A percentile compares a stretch with the other conserved stretches of the same genome.
phyloP scores from a whole-genome alignment of 2,797 vertebrate species.

The Bufotes viridis region DNA sequence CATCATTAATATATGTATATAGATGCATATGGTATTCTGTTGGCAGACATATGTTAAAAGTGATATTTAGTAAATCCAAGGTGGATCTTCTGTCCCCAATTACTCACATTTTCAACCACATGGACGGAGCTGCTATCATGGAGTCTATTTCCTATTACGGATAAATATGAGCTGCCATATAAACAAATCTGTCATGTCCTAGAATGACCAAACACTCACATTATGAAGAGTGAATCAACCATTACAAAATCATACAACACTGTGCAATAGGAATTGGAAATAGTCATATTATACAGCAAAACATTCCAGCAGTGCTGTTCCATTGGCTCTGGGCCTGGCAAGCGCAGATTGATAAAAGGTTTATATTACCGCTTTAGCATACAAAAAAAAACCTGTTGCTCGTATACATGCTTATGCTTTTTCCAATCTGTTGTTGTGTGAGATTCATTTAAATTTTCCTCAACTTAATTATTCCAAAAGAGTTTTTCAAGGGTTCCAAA shows the following conservation, averaged over 20 bases:
- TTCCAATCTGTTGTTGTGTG: slow-evolving; percentile 52
- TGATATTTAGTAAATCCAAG: not conserved
- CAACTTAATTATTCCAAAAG: slow-evolving; percentile 41
- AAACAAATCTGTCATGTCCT: slow-evolving; percentile 52
- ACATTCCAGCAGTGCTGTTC: slow-evolving; percentile 57
- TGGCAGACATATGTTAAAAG: not conserved
- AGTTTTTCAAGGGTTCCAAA: slow-evolving; percentile 35
- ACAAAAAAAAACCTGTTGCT: slow-evolving; percentile 56
- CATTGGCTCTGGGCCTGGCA: slow-evolving; percentile 53
- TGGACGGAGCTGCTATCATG: not conserved
- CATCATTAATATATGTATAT: not conserved
- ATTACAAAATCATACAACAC: slow-evolving; percentile 43
- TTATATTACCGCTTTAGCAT: slow-evolving; percentile 54
- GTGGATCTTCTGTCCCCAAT: not conserved
- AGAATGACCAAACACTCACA: slow-evolving; percentile 49
- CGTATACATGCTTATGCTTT: slow-evolving; percentile 56
- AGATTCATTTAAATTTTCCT: slow-evolving; percentile 41
- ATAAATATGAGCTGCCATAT: slow-evolving; percentile 45
- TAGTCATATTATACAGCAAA: slow-evolving; percentile 51
- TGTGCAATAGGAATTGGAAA: slow-evolving; percentile 51
- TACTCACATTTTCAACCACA: not conserved
- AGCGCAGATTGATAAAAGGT: slow-evolving; percentile 57
- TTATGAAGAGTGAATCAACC: slow-evolving; percentile 47
- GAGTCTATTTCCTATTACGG: slow-evolving; percentile 35
- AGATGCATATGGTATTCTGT: not conserved